These are phyloP conservation scores for Vollenhovia emeryi DNA, from an alignment of 1,140 invertebrate genomes.

Conservation along the genomic window DNA sequence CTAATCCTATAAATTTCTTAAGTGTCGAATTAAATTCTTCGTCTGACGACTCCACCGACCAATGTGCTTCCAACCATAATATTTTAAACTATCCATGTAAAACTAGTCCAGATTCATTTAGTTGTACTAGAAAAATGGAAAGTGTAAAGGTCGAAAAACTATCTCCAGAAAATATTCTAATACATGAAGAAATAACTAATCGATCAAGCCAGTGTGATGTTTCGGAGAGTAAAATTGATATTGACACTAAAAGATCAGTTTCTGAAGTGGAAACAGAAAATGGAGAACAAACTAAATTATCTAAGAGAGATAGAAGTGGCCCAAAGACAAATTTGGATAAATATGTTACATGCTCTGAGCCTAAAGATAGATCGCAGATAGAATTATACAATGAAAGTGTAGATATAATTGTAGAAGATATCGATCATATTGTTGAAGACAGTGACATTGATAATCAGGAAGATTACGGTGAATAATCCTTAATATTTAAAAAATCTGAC, in stretches of 20 bases:
- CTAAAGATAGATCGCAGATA: neutral
- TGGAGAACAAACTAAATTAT: neutral
- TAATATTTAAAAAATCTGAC: neutral
- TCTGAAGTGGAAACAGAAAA: neutral
- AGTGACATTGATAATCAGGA: conserved; percentile 35
- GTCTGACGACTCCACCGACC: neutral
- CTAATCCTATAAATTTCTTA: conserved; percentile 64
- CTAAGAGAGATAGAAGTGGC: neutral
- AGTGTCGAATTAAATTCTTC: conserved; percentile 49
- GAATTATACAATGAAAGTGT: conserved; percentile 39
- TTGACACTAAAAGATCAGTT: neutral
- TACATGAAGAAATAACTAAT: neutral
- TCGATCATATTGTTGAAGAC: neutral
- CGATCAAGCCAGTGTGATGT: neutral
- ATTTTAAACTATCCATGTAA: neutral
- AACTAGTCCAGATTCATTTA: neutral
- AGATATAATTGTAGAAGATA: conserved; percentile 14
- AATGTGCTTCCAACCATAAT: neutral
- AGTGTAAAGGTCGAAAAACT: neutral
- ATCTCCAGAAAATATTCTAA: neutral
- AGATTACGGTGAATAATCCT: conserved; percentile 49
- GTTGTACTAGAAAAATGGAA: neutral
- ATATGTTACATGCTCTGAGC: neutral
- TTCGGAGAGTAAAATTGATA: conserved; percentile 2
- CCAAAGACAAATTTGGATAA: neutral